Base-by-base conservation (phyloP, 2,888 invertebrate genomes). In the Athripsodes cinereus region DNA sequence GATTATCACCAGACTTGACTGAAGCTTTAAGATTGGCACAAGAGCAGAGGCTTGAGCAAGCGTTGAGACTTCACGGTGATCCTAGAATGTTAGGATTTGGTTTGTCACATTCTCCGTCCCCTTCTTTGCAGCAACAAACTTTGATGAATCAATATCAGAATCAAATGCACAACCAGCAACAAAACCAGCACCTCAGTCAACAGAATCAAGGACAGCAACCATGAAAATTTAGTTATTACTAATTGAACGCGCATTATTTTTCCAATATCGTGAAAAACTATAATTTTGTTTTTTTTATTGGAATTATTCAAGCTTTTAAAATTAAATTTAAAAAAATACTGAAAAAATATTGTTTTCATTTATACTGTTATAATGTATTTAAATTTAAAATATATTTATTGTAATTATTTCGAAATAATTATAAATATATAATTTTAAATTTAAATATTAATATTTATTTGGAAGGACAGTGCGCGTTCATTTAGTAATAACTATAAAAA, bases 181-280 rank as follows among this genome's bases (percentile, higher is more conserved):
- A 75, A 60, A 77, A 78, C 63, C 82, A 81, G 66, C 80, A 82
- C 66, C 74, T 69, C 71, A 55, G 64, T 60, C 65, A 71, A 66
- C 84, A 84, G 69, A 81, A 73, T 63, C 72, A 69, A 64, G 71
- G 71, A 62, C 76, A 74, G 68, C 76, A 75, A 69, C 84, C 88
- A 84, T 89, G 88, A 89, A 87, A 86, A 76, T 87, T 87, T 78
- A 86, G 81, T 79, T 87, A 86, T 81, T 87, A 87, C 87, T 88
- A 86, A 87, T 76, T 60, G 63, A 48, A 63, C 61, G 63, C 63
- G 61, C 61, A 57, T 59, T 64, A 54, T 55, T 56, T 63, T 64
- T 59, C 62, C 58, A 55, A 53, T 54, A 44, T 18, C 13, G 22
- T 44, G 5, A 26, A 26, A 26, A 26, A 26, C 10, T 26, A n/a